Base-by-base conservation (phyloP, 2,888 invertebrate species). In the Polydrusus cervinus region DNA sequence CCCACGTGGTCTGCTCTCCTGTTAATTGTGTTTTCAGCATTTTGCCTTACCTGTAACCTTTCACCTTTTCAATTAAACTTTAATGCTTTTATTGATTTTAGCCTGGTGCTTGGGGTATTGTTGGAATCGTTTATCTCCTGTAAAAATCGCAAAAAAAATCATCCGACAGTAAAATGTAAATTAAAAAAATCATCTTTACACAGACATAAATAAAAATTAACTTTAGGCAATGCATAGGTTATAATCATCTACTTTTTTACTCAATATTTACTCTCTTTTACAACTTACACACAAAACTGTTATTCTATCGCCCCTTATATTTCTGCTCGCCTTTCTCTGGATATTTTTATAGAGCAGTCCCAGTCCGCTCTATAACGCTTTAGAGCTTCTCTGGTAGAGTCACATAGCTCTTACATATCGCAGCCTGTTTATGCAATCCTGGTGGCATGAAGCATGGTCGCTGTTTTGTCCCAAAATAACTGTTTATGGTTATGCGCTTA, bases 21-120 rank as follows among this genome's bases (percentile, higher is more conserved):
- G 62, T 18, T 51, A 66, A 20, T 16, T 65, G 51, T 72, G 72
- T 72, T 72, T 72, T 72, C 72, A 20, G 66, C 61, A 43, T 72
- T 72, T 72, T 72, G 67, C 67, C 72, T 67, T 67, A 72, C 72
- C 72, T 72, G 72, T 57, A 53, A 72, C 60, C 67, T 67, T 34
- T 67, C 61, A 16, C 65, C 71, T 57, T 57, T 57, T 6, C 16
- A 43, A 51, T 51, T 6, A 20, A 20, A 20, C 6, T 47, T 16
- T 25, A 16, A 47, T 16, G n/a, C 1, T 43, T 43, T n/a, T 47
- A 47, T 14, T 9, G 16, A 47, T 47, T 47, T 8, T 16, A 3
- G 3, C 14, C 7, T 13, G n/a, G n/a, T n/a, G n/a, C n/a, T n/a
- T n/a, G n/a, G n/a, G 25, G 25, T 25, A 1, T 3, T 25, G 25